Conservation (phyloP, 2,797 vertebrate species). For the Artibeus lituratus region DNA sequence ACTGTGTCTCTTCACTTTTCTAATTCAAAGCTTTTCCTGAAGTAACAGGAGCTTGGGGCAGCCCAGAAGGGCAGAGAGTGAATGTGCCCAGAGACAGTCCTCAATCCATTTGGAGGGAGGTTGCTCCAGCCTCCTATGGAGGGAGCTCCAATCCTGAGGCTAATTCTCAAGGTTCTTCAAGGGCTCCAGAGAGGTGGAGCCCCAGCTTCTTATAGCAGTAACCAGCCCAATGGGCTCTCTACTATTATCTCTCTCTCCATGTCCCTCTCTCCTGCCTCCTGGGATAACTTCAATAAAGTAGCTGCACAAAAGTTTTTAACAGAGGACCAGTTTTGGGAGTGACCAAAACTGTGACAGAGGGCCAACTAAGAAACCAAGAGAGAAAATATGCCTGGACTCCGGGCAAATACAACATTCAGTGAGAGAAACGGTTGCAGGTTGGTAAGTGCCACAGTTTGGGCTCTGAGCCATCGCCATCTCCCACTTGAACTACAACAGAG, state of each 20-base stretch:
- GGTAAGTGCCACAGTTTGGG: background rate
- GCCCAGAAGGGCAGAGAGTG: background rate
- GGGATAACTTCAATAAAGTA: background rate
- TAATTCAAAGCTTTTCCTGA: background rate
- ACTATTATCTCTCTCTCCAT: background rate
- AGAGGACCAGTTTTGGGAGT: background rate
- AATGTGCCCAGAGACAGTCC: background rate
- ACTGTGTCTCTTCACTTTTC: background rate
- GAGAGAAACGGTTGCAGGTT: background rate
- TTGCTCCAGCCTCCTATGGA: background rate
- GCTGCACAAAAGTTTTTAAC: background rate
- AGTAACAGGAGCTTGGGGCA: background rate
- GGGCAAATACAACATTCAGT: too few relatives aligned
- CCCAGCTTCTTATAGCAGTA: background rate
- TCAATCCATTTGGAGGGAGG: background rate
- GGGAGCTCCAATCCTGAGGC: background rate
- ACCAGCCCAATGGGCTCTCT: background rate
- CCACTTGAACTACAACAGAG: background rate
- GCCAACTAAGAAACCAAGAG: background rate
- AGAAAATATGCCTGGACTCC: background rate
- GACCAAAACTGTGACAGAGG: background rate
- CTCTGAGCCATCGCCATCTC: background rate
- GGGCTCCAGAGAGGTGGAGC: background rate
- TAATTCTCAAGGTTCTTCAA: background rate
- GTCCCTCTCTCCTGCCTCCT: background rate